Percentiles rank a stretch among this genome's conserved stretches.
Conservation (phyloP, 2,797 vertebrate species). For the Chelon labrosus region DNA sequence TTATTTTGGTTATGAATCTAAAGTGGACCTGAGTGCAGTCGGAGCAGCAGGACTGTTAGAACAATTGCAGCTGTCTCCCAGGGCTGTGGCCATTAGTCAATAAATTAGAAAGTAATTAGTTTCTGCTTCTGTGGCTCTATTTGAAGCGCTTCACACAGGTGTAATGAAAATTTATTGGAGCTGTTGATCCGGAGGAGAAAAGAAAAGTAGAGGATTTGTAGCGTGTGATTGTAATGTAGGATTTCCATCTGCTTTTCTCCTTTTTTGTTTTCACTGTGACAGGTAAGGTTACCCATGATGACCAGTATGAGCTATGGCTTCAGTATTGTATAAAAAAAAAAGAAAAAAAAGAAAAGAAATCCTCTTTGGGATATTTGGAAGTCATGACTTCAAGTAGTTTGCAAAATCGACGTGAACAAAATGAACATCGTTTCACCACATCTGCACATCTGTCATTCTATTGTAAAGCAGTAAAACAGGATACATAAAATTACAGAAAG, state of each 20-base stretch:
- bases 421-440: no score
- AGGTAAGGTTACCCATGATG: constrained; percentile 57
- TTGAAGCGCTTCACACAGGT: constrained; percentile 88
- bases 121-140: constrained; percentile 90
- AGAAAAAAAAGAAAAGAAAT: no score
- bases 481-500: constrained; percentile 13
- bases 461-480: constrained; percentile 14
- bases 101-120: constrained; percentile 91
- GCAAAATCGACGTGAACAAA: constrained; percentile 14
- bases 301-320: constrained; percentile 42
- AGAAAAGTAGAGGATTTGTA: constrained; percentile 81
- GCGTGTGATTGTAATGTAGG: constrained; percentile 76
- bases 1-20: constrained; percentile 88
- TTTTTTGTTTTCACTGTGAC: constrained; percentile 53
- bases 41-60: constrained; percentile 84
- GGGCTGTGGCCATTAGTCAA: constrained; percentile 89
- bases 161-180: constrained; percentile 88
- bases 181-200: constrained; percentile 83
- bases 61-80: constrained; percentile 88
- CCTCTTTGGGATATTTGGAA: constrained; percentile 30
- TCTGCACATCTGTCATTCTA: no score
- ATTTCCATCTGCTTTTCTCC: constrained; percentile 70
- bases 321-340: no score
- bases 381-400: constrained; percentile 29
- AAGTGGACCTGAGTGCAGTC: constrained; percentile 84